phyloP scores from a whole-genome alignment of 37 sponge, comb jelly and placozoan genomes.

The Crambe crambe region DNA sequence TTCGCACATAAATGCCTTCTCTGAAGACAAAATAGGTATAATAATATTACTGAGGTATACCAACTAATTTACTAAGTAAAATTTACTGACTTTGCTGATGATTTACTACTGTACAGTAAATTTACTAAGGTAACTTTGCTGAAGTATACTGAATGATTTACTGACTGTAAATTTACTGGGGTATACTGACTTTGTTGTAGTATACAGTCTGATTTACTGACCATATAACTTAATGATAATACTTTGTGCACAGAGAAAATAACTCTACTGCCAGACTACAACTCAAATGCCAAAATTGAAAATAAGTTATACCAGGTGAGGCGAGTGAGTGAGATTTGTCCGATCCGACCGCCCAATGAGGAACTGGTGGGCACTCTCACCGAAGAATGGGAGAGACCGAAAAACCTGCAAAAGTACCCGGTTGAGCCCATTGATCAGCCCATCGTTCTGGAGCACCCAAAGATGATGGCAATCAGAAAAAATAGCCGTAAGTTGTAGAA shows the following conservation, averaged over 20 bases:
- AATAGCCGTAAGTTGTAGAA: background rate
- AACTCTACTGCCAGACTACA: constrained; percentile 27
- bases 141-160: no score
- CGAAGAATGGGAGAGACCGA: constrained; percentile 9
- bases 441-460: background rate
- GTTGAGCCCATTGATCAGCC: background rate
- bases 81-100: background rate
- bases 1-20: constrained; percentile 25
- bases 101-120: background rate
- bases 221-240: no score
- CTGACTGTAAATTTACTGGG: no score
- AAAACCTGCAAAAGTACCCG: background rate
- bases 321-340: constrained; percentile 13
- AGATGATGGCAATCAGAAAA: background rate
- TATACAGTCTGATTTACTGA: no score
- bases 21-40: constrained; percentile 43
- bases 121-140: no score
- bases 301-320: background rate
- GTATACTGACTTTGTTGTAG: no score
- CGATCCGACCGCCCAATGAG: background rate
- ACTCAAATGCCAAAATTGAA: constrained; percentile 22
- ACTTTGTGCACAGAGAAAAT: constrained; percentile 47
- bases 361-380: constrained; percentile 10
- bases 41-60: background rate
- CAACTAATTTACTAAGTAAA: background rate